Conservation (phyloP, 2,888 invertebrate species). For the Scaptomyza cyrtandrae region DNA sequence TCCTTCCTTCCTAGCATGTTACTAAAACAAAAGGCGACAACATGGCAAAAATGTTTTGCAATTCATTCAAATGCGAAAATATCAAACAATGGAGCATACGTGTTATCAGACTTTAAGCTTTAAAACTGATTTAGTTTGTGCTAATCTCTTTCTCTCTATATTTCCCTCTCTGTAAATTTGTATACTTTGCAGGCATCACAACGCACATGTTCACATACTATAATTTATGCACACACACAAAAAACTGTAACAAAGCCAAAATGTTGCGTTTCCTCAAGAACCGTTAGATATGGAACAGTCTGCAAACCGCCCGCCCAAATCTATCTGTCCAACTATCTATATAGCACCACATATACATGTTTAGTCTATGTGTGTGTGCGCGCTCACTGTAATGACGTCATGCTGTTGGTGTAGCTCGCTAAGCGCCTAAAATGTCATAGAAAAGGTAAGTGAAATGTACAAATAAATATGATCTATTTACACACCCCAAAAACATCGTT, state of each 20-base stretch:
- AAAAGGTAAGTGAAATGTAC: slow-evolving; percentile 63
- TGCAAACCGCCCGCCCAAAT: slow-evolving; percentile 55
- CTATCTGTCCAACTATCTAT: slow-evolving; percentile 31
- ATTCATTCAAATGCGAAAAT: slow-evolving; percentile 23
- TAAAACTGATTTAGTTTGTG: slow-evolving; percentile 14
- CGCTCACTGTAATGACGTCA: slow-evolving; percentile 51
- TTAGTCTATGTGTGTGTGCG: slow-evolving; percentile 22
- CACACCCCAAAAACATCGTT: slow-evolving; percentile 7
- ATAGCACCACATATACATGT: slow-evolving; percentile 24
- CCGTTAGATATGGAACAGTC: slow-evolving; percentile 54
- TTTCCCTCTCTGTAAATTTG: slow-evolving; percentile 16
- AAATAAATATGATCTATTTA: background rate
- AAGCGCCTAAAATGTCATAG: slow-evolving; percentile 37
- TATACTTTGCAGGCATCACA: slow-evolving; percentile 58
- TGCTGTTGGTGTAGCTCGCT: slow-evolving; percentile 49
- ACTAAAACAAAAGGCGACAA: slow-evolving; percentile 52
- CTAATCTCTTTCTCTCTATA: slow-evolving; percentile 35
- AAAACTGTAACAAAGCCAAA: slow-evolving; percentile 33
- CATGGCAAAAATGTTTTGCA: slow-evolving; percentile 40
- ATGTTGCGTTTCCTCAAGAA: slow-evolving; percentile 74
- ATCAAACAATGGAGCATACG: slow-evolving; percentile 71
- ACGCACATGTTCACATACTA: slow-evolving; percentile 41
- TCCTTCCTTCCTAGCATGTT: slow-evolving; percentile 15
- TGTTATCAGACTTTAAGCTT: slow-evolving; percentile 33
- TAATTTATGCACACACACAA: slow-evolving; percentile 59